Conservation (phyloP, 2,113 vertebrate species). For the Ceyx margarethae region DNA sequence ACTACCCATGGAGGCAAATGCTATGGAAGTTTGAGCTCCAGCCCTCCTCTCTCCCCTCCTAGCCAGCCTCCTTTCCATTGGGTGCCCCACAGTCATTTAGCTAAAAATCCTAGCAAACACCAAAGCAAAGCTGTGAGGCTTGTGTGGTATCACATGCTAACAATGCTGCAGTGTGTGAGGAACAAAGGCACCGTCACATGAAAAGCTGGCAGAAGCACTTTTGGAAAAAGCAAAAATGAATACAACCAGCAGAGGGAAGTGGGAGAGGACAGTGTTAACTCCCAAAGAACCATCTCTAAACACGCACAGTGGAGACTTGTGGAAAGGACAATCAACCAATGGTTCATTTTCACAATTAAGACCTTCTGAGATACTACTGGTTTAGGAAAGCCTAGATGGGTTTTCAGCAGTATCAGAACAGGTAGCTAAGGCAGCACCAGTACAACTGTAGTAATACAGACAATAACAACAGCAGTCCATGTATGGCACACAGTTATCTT, state of each 20-base stretch:
- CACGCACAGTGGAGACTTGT: not conserved
- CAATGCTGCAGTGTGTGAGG: slow-evolving; percentile 78
- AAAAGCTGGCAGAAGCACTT: slow-evolving; percentile 69
- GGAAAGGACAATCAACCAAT: not conserved
- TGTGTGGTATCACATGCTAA: slow-evolving; percentile 62
- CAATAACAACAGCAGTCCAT: not conserved
- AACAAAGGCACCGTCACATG: slow-evolving; percentile 79
- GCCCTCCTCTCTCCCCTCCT: not conserved
- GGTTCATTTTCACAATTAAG: not conserved
- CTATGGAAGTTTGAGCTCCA: slow-evolving; percentile 15
- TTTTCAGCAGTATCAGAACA: not conserved
- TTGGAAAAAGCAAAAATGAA: slow-evolving; percentile 72
- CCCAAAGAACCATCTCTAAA: slow-evolving; percentile 18
- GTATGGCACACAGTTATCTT: not conserved
- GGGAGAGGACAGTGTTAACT: slow-evolving; percentile 36
- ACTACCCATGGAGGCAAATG: not conserved
- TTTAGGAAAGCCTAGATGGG: not conserved
- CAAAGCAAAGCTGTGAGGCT: slow-evolving; percentile 58
- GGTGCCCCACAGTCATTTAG: slow-evolving; percentile 57
- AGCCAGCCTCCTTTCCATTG: slow-evolving; percentile 21
- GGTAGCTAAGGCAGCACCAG: not conserved
- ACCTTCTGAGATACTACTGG: not conserved
- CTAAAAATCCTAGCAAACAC: slow-evolving; percentile 57
- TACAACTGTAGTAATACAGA: not conserved
- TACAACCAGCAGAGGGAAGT: slow-evolving; percentile 52